A percentile compares a stretch with the other conserved stretches of the same genome.
Conservation (phyloP, 2,797 vertebrate species). For the Mus minutoides region DNA sequence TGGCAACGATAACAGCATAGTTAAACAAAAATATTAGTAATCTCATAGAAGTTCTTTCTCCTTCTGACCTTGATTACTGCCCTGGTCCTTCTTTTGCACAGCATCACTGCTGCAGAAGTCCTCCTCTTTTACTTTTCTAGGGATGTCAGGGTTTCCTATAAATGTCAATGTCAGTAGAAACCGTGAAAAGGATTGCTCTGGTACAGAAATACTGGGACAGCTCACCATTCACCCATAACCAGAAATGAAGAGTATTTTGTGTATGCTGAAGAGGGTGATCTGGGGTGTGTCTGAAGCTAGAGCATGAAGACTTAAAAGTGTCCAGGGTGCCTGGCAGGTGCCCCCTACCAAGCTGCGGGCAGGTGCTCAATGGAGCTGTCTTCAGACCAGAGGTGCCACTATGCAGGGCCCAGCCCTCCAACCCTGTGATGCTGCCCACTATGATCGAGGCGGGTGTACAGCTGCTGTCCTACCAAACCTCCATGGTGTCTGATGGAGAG, state of each 20-base stretch:
- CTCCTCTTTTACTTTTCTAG: neutral
- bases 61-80: too few relatives aligned
- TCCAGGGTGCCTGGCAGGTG: too few relatives aligned
- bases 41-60: neutral
- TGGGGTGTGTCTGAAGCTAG: neutral
- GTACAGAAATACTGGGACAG: neutral
- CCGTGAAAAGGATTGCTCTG: neutral
- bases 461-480: constrained; percentile 60
- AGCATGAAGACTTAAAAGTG: neutral
- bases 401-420: too few relatives aligned
- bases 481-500: constrained; percentile 85
- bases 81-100: neutral
- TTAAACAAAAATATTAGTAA: neutral
- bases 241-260: neutral
- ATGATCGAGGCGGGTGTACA: too few relatives aligned
- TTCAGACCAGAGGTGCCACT: too few relatives aligned
- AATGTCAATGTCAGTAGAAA: neutral
- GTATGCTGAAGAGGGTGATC: neutral
- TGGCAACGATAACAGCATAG: neutral
- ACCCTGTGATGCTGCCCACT: too few relatives aligned
- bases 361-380: too few relatives aligned
- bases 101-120: neutral
- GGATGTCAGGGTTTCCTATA: neutral
- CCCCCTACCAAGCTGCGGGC: too few relatives aligned
- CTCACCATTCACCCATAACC: neutral